Evolutionary conservation across 2,888 invertebrate species (phyloP), one percentile per base, ranked within the genome.

Genomic region (Nomada flava): DNA sequence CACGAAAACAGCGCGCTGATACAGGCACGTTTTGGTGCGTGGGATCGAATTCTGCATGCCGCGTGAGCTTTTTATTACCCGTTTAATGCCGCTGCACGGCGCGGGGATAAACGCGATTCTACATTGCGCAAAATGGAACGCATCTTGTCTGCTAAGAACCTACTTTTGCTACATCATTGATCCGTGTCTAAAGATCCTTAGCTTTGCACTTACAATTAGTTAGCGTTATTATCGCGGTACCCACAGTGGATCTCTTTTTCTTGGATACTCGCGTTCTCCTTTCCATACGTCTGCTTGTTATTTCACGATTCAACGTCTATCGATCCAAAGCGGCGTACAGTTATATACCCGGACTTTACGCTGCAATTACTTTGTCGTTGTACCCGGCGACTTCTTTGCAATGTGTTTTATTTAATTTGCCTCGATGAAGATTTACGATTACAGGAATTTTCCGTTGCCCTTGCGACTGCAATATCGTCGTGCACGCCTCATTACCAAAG

Each of bases 1-100:
- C 44, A 63, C 65, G 80, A 81, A 83, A 82, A 79, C 76, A 9
- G n/a, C n/a, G 52, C n/a, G 36, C 36, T 36, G 59, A 64, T 76
- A 79, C 53, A 29, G 77, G 78, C 78, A 59, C 44, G 76, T 77
- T 72, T 73, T 53, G 50, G 53, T 42, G 74, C 81, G 81, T 79
- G 79, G 60, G 79, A 79, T 65, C 73, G 74, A 74, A 74, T 77
- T 62, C 77, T 79, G 52, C 59, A 44, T 42, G 50, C 29, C 42
- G 9, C 23, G 29, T 5, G 15, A 42, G 68, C 44, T 76, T 69
- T 76, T 79, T 76, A 76, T 44, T 53, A 47, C 53, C 23, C 26
- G 69, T 1, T 63, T 64, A 69, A 69, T 50, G 57, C 44, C 63
- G 53, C 76, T 26, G 26, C 26, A 26, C 26, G 2, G 26, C 26